phyloP scores from a whole-genome alignment of 2,797 vertebrate species.

The Sebastes alutus region DNA sequence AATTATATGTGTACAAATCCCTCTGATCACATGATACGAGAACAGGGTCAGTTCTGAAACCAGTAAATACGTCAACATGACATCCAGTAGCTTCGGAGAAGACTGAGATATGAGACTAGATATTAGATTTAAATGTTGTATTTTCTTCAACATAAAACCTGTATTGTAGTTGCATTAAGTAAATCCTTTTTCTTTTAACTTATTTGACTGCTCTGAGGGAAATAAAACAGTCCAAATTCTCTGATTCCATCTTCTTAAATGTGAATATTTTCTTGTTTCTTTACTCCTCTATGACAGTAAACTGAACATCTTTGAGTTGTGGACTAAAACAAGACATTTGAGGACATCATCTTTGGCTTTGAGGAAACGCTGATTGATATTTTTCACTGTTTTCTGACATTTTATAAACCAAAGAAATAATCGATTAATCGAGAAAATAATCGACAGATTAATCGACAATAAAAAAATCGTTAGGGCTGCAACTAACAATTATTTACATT shows the following conservation, averaged over 20 bases:
- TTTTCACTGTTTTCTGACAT: too few species aligned
- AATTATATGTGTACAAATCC: neutral
- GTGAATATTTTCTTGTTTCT: too few species aligned
- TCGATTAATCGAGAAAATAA: too few species aligned
- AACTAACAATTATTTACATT: neutral
- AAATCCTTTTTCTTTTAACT: neutral
- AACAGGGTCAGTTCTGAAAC: neutral
- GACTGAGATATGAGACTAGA: neutral
- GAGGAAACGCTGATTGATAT: too few species aligned
- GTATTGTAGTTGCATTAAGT: neutral
- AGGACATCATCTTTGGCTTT: too few species aligned
- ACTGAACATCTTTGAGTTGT: too few species aligned
- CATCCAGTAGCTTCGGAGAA: neutral
- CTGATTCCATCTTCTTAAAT: too few species aligned
- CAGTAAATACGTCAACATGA: neutral
- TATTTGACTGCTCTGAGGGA: neutral
- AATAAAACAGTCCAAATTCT: neutral
- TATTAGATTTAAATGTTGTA: neutral
- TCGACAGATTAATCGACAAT: too few species aligned
- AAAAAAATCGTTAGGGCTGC: neutral
- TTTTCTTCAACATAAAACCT: neutral
- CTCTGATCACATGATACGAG: neutral
- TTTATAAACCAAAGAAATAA: too few species aligned
- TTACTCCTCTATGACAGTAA: too few species aligned
- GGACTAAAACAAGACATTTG: too few species aligned